Evolutionary conservation across 2,797 vertebrate species (phyloP).

Genomic region (Chloroceryle amazona): DNA sequence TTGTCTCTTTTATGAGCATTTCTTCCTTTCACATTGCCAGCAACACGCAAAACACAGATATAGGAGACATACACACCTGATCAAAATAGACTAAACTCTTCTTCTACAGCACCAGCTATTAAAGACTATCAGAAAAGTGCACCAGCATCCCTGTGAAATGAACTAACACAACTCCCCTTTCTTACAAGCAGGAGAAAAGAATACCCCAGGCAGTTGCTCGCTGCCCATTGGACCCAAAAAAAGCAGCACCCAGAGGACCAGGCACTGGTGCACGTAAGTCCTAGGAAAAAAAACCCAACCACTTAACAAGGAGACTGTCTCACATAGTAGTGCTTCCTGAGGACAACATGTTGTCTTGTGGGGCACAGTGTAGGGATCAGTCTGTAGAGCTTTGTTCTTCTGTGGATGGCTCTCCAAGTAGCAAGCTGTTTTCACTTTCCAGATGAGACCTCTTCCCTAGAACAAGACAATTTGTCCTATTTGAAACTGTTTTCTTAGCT

Average conservation of each 20-base stretch:
- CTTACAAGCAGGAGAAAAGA: neutral
- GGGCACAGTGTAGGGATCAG: constrained; percentile 9
- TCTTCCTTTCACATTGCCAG: neutral
- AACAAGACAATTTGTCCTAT: constrained; percentile 67
- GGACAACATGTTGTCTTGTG: neutral
- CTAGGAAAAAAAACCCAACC: neutral
- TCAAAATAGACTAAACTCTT: neutral
- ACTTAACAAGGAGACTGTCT: neutral
- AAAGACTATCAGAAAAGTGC: neutral
- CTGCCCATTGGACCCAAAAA: neutral
- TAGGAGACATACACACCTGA: neutral
- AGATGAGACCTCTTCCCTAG: constrained; percentile 42
- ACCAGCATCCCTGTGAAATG: neutral
- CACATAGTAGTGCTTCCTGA: neutral
- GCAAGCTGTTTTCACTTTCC: constrained; percentile 50
- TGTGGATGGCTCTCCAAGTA: neutral
- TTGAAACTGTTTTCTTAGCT: constrained; percentile 77
- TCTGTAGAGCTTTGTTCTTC: constrained; percentile 12
- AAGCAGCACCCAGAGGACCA: neutral
- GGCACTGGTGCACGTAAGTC: neutral
- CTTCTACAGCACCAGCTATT: neutral
- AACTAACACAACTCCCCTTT: neutral
- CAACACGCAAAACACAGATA: neutral
- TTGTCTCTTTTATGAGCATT: neutral
- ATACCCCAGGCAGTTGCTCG: neutral